phyloP scores from a whole-genome alignment of 2,797 vertebrate genomes.

The Crocodylus rhombifer region DNA sequence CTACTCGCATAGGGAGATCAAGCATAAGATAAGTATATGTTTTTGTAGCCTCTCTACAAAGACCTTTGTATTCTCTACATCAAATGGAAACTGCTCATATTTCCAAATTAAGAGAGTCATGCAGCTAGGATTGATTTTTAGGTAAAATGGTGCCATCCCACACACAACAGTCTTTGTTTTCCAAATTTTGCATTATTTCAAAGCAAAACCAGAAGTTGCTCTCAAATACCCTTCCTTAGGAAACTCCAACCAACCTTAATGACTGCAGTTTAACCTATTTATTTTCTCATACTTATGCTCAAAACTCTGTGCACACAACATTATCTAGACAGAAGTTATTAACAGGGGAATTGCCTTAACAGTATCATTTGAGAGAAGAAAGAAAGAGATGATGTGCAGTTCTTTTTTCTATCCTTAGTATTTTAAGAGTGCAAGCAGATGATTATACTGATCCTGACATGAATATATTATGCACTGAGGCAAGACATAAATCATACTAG shows the following conservation, averaged over 20 bases:
- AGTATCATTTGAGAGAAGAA: neutral
- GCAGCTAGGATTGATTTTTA: neutral
- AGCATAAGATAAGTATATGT: neutral
- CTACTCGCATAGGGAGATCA: neutral
- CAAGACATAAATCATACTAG: constrained; percentile 10
- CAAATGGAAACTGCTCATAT: neutral
- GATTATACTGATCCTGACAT: neutral
- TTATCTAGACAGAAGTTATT: neutral
- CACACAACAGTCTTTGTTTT: neutral
- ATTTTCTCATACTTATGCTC: neutral
- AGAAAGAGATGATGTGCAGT: neutral
- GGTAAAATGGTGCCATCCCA: neutral
- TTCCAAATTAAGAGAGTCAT: neutral
- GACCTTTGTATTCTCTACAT: neutral
- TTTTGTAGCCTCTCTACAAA: neutral
- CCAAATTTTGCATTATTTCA: neutral
- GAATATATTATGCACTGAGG: neutral
- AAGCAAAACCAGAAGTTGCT: neutral
- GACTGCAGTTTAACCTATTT: neutral
- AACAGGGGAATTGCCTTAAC: neutral
- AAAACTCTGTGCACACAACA: neutral
- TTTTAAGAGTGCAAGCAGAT: neutral
- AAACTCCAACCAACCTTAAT: neutral
- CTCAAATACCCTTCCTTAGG: neutral
- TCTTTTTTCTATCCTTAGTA: neutral